Percentiles rank a stretch among this genome's conserved stretches.
Conservation (phyloP, 2,797 vertebrate genomes). For the Anomalospiza imberbis region DNA sequence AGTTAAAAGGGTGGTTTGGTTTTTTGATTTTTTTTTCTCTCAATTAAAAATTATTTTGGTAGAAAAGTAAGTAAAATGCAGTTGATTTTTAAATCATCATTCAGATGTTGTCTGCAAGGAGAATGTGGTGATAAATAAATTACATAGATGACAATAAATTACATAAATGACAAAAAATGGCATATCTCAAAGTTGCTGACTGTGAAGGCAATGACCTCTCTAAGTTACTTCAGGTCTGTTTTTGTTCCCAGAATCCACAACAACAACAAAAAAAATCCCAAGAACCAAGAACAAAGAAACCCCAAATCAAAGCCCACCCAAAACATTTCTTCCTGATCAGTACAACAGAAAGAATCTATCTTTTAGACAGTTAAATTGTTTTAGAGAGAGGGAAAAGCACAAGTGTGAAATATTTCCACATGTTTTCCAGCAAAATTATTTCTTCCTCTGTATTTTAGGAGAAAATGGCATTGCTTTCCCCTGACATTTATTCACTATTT, state of each 20-base stretch:
- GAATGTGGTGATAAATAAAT: neutral
- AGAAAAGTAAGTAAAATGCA: neutral
- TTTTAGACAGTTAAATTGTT: neutral
- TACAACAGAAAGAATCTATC: neutral
- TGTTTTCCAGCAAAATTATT: neutral
- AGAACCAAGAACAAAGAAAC: neutral
- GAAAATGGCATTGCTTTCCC: neutral
- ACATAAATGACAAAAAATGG: neutral
- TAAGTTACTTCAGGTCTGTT: neutral
- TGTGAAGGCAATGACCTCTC: neutral
- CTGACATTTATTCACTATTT: neutral
- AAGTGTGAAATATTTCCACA: neutral
- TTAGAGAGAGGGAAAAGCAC: neutral
- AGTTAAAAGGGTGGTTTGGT: neutral
- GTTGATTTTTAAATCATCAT: neutral
- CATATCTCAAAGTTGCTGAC: neutral
- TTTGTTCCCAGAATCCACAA: neutral
- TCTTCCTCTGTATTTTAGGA: neutral
- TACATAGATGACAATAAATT: no score
- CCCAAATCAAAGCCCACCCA: neutral
- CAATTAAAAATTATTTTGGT: neutral
- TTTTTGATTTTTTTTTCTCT: neutral
- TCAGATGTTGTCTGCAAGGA: neutral
- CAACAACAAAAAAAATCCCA: no score
- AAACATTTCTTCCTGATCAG: neutral